Conservation (phyloP, 2,888 invertebrate species). For the Metacarcinus magister region DNA sequence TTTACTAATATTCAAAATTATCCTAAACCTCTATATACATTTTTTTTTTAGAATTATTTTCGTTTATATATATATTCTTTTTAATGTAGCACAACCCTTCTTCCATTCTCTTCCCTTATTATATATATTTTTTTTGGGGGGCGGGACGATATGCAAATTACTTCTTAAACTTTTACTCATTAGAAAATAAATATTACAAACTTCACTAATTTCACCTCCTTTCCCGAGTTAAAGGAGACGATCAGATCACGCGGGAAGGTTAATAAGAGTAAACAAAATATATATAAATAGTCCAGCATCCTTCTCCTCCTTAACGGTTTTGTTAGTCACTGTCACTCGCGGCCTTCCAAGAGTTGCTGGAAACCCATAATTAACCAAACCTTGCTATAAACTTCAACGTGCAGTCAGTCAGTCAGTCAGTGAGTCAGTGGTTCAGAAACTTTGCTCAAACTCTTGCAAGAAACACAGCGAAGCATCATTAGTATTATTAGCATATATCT, state of each 20-base stretch:
- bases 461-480: background rate
- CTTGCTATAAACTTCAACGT: background rate
- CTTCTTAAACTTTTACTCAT: background rate
- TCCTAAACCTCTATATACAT: no score
- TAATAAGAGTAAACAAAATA: no score
- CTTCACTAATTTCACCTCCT: background rate
- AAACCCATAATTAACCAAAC: background rate
- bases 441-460: background rate
- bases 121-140: no score
- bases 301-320: no score
- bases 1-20: no score
- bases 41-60: background rate
- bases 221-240: background rate
- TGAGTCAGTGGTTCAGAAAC: constrained; percentile 1
- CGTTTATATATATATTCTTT: background rate
- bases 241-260: background rate
- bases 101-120: no score
- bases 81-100: background rate
- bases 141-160: background rate
- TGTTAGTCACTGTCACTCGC: background rate
- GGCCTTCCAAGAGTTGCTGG: background rate
- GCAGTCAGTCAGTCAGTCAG: no score
- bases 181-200: background rate
- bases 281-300: no score
- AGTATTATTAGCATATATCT: background rate